Percentiles rank a stretch among this genome's conserved stretches.
These are phyloP conservation scores for Bursaphelenchus okinawaensis DNA, from an alignment of 2,888 invertebrate species.

Conservation along the genomic window DNA sequence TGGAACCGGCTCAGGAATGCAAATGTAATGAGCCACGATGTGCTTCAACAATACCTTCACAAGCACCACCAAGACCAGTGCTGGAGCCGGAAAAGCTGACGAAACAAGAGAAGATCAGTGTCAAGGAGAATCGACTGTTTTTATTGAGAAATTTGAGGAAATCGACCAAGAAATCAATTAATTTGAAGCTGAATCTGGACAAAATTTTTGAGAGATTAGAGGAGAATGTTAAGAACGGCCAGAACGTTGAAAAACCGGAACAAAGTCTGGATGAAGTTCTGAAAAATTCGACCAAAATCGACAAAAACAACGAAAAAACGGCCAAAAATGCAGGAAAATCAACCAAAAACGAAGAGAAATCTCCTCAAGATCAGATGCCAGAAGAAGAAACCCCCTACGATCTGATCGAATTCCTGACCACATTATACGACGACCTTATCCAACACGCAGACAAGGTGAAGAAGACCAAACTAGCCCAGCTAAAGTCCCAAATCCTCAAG, in stretches of 20 bases:
- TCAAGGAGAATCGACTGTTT: slow-evolving; percentile 17
- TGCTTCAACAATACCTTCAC: slow-evolving; percentile 6
- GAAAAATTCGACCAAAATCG: background rate
- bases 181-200: background rate
- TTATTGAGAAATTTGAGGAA: slow-evolving; percentile 24
- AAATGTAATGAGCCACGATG: slow-evolving; percentile 18
- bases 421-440: slow-evolving; percentile 8
- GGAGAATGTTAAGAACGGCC: background rate
- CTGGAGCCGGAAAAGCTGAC: slow-evolving; percentile 1
- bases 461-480: slow-evolving; percentile 8
- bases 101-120: slow-evolving; percentile 11
- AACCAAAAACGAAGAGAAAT: no score
- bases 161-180: background rate
- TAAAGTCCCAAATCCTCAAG: slow-evolving; percentile 3
- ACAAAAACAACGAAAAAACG: no score
- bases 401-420: slow-evolving; percentile 4
- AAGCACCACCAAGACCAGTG: background rate
- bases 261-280: slow-evolving; percentile 9
- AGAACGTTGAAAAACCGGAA: background rate
- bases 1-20: slow-evolving; percentile 21
- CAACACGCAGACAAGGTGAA: slow-evolving; percentile 7
- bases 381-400: background rate
- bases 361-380: background rate
- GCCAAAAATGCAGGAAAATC: no score
- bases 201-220: no score